Evolutionary conservation across 2,888 invertebrate genomes (phyloP), one percentile per base, ranked within the genome.

Genomic region (Zhuqinia jingwanae): DNA sequence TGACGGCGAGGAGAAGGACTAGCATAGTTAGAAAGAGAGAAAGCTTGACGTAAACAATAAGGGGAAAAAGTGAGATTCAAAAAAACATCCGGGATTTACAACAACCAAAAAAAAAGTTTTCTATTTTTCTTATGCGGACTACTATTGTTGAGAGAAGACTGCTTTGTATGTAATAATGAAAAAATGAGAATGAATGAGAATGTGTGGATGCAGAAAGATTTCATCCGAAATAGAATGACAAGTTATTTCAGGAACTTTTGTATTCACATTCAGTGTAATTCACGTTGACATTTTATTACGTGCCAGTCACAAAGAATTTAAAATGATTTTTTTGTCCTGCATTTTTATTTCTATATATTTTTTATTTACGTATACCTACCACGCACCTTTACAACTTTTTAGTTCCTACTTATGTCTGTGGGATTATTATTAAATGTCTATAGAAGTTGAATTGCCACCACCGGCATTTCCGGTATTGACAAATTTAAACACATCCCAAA

Each of bases 11-110:
- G 47, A 53, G 25, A 75, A n/a, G 53, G 75, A 75, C 75, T 75
- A 30, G 20, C 50, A 75, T 75, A 17, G 53, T 53, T 27, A 75
- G 53, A 30, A 27, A 30, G 75, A 50, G 11, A 15, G 53, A 53
- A 75, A 75, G 27, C 27, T 27, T 50, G 75, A 50, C 75, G 53
- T 75, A 75, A 75, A 75, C 75, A 75, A 75, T 75, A 53, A 50
- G 75, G n/a, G n/a, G 15, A 47, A 17, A 70, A 75, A 53, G 30
- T 53, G 53, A 53, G 50, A 53, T 75, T 75, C 75, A 75, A 75
- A 75, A 75, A 75, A 73, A n/a, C n/a, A 73, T 53, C 30, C 53
- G 8, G 27, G 50, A 5, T 70, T 25, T 50, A 53, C 17, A 53
- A 75, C 27, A 53, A 30, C 53, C 8, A 30, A 25, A 75, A 10